Conservation (phyloP, 2,113 vertebrate genomes). For the Microtus pennsylvanicus region DNA sequence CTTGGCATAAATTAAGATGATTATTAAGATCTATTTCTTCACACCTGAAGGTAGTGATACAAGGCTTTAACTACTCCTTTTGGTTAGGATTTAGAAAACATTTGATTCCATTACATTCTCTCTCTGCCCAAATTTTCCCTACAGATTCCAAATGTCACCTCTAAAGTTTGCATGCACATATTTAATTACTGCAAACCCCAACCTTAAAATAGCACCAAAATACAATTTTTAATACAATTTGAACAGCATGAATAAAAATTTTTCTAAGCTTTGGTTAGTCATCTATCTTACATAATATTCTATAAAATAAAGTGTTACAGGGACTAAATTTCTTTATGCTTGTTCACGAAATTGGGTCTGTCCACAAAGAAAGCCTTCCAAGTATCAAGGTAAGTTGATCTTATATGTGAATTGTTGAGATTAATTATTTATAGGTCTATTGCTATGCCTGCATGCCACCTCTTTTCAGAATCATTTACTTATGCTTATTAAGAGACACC, state of each 20-base stretch:
- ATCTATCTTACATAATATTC: slow-evolving; percentile 45
- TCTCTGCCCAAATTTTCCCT: not conserved
- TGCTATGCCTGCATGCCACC: not conserved
- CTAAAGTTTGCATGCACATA: not conserved
- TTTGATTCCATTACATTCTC: not conserved
- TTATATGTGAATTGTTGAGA: not conserved
- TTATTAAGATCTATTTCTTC: slow-evolving; percentile 15
- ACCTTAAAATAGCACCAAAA: slow-evolving; percentile 24
- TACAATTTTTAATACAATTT: not conserved
- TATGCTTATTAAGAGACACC: slow-evolving; percentile 19
- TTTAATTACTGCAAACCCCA: slow-evolving; percentile 31
- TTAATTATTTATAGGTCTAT: not conserved
- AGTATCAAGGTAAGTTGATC: not conserved
- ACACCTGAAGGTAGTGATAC: not conserved
- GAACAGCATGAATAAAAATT: slow-evolving; percentile 29
- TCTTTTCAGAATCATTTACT: slow-evolving; percentile 13
- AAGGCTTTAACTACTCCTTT: slow-evolving; percentile 2
- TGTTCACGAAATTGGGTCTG: not conserved
- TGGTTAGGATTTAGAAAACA: slow-evolving; percentile 24
- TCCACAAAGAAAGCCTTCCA: not conserved
- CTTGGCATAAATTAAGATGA: not conserved
- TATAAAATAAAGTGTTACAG: slow-evolving; percentile 8
- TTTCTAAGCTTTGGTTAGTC: not conserved
- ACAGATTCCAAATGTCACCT: not conserved
- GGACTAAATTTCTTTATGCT: not conserved